Percentiles rank a stretch among this genome's conserved stretches.
These are phyloP conservation scores for Nerophis ophidion DNA, from an alignment of 2,113 vertebrate species.

Conservation along the genomic window DNA sequence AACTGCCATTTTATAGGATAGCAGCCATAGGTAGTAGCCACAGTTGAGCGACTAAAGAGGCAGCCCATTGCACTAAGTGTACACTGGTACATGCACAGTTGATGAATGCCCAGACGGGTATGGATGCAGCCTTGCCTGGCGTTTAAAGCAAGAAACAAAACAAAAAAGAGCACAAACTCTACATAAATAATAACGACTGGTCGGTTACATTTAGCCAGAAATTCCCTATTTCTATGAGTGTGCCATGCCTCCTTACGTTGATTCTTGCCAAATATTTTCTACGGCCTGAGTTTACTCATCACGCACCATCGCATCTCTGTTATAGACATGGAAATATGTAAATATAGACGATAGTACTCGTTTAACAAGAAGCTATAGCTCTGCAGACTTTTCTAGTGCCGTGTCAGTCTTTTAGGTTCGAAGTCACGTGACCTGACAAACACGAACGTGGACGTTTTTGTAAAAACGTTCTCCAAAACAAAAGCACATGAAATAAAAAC, in stretches of 20 bases:
- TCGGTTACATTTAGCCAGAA: slow-evolving; percentile 3
- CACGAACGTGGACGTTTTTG: neutral
- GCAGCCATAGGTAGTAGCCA: slow-evolving; percentile 69
- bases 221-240: slow-evolving; percentile 52
- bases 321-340: slow-evolving; percentile 62
- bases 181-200: slow-evolving; percentile 19
- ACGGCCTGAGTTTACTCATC: slow-evolving; percentile 56
- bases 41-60: slow-evolving; percentile 18
- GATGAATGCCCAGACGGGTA: slow-evolving; percentile 23
- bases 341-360: slow-evolving; percentile 38
- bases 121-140: slow-evolving; percentile 21
- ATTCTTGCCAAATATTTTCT: slow-evolving; percentile 73
- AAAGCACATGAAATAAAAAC: slow-evolving; percentile 20
- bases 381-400: slow-evolving; percentile 7
- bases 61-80: slow-evolving; percentile 54
- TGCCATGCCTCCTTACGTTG: slow-evolving; percentile 54
- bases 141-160: slow-evolving; percentile 7
- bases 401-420: neutral
- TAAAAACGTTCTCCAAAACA: slow-evolving; percentile 10
- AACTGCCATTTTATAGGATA: slow-evolving; percentile 77
- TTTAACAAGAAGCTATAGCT: slow-evolving; percentile 10
- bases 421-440: neutral
- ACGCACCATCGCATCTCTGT: slow-evolving; percentile 36
- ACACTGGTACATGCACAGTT: slow-evolving; percentile 48
- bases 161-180: slow-evolving; percentile 46